Conservation (phyloP, 2,797 vertebrate species). For the Cephalopachus bancanus region DNA sequence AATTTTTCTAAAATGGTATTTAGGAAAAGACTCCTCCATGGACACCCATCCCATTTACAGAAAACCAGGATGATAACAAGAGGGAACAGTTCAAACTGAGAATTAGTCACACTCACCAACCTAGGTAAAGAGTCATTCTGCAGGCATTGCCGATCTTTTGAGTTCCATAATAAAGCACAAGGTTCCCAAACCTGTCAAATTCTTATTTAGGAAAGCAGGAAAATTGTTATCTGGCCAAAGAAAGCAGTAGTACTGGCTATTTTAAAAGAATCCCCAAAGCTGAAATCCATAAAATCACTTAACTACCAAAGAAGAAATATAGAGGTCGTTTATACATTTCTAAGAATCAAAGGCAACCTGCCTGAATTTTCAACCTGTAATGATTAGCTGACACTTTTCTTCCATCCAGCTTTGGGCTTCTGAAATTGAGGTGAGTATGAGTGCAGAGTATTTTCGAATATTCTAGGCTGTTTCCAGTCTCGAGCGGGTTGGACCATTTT, state of each 20-base stretch:
- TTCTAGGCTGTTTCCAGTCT: constrained; percentile 41
- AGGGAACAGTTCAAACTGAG: constrained; percentile 33
- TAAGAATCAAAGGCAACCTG: constrained; percentile 14
- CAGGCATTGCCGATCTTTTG: not conserved
- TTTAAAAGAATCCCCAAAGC: constrained; percentile 34
- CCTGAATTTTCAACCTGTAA: not conserved
- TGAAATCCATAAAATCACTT: not conserved
- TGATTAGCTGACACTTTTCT: not conserved
- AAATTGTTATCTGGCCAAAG: constrained; percentile 30
- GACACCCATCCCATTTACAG: not conserved
- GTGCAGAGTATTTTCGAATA: constrained; percentile 1
- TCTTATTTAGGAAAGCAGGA: constrained; percentile 31
- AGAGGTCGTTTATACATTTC: not conserved
- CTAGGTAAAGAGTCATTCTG: constrained; percentile 15
- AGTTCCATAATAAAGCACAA: not conserved
- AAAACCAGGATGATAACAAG: not conserved
- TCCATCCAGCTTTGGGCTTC: not conserved
- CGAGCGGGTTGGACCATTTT: constrained; percentile 47
- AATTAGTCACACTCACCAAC: not conserved
- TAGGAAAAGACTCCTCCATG: not conserved
- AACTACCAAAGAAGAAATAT: not conserved
- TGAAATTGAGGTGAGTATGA: constrained; percentile 6
- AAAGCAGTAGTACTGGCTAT: constrained; percentile 18
- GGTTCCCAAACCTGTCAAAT: not conserved
- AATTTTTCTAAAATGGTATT: not conserved